phyloP scores from a whole-genome alignment of 2,113 vertebrate genomes.

The Heliornis fulica region DNA sequence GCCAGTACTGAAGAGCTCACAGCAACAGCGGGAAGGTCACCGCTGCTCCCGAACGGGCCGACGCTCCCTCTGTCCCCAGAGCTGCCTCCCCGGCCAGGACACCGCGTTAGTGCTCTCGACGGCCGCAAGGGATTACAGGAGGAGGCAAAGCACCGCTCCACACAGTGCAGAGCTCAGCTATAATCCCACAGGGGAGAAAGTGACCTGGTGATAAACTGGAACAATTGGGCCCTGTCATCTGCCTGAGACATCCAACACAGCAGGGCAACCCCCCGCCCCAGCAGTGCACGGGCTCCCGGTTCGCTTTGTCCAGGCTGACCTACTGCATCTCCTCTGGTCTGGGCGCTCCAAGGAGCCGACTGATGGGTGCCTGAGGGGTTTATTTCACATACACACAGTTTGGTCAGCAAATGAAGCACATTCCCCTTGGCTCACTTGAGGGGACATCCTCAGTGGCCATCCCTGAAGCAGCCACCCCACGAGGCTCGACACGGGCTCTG shows the following conservation, averaged over 20 bases:
- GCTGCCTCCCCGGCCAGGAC: too few species aligned
- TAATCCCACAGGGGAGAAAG: neutral
- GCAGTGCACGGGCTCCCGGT: neutral
- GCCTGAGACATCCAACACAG: neutral
- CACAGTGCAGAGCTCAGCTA: neutral
- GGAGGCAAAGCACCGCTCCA: neutral
- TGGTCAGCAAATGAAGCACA: too few species aligned
- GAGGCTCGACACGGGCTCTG: neutral
- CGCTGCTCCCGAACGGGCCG: rapidly evolving
- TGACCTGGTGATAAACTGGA: neutral
- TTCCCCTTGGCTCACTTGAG: neutral
- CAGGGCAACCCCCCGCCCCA: neutral
- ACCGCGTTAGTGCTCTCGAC: neutral
- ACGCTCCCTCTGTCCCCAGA: too few species aligned
- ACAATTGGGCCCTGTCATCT: neutral
- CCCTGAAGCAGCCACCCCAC: neutral
- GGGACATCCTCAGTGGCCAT: too few species aligned
- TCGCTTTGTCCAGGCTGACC: too few species aligned
- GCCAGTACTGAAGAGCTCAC: rapidly evolving
- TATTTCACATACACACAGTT: too few species aligned
- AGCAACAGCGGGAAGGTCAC: rapidly evolving
- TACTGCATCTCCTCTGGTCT: too few species aligned
- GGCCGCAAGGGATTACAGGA: neutral
- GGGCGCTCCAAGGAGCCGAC: too few species aligned
- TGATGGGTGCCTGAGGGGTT: too few species aligned